A percentile compares a stretch with the other conserved stretches of the same genome.
Evolutionary conservation across 2,888 invertebrate species (phyloP).

Genomic region (Nudaria mundana): DNA sequence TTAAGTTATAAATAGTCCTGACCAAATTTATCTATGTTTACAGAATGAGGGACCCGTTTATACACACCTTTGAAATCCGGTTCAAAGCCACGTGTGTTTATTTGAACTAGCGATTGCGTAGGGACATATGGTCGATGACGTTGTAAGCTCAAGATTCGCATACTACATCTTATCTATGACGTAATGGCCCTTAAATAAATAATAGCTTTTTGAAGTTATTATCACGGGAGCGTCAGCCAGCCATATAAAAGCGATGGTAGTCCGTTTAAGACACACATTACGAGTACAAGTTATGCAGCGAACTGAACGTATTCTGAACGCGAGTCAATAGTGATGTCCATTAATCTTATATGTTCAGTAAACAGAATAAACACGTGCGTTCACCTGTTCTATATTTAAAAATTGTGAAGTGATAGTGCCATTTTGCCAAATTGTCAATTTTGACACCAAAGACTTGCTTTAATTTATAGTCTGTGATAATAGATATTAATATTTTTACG

Average conservation of each 20-base stretch:
- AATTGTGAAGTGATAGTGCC: conserved; percentile 47
- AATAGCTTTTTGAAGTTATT: conserved; percentile 78
- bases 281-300: conserved; percentile 70
- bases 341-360: conserved; percentile 26
- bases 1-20: conserved; percentile 1
- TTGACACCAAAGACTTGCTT: conserved; percentile 47
- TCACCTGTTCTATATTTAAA: conserved; percentile 37
- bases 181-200: conserved; percentile 70
- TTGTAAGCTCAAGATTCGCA: conserved; percentile 53
- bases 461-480: conserved; percentile 61
- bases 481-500: conserved; percentile 45
- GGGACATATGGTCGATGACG: conserved; percentile 66
- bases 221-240: conserved; percentile 69
- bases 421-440: conserved; percentile 25
- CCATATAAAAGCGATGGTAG: conserved; percentile 76
- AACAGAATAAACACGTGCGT: conserved; percentile 28
- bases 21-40: conserved; percentile 7
- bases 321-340: conserved; percentile 28
- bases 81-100: conserved; percentile 70
- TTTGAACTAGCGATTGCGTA: conserved; percentile 70
- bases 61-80: conserved; percentile 70
- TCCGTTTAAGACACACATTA: conserved; percentile 76
- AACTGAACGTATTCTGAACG: conserved; percentile 68
- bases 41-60: conserved; percentile 43
- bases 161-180: conserved; percentile 70